Evolutionary conservation across 2,113 vertebrate genomes (phyloP), one percentile per base, ranked within the genome.

Genomic region (Chaenogobius annularis): DNA sequence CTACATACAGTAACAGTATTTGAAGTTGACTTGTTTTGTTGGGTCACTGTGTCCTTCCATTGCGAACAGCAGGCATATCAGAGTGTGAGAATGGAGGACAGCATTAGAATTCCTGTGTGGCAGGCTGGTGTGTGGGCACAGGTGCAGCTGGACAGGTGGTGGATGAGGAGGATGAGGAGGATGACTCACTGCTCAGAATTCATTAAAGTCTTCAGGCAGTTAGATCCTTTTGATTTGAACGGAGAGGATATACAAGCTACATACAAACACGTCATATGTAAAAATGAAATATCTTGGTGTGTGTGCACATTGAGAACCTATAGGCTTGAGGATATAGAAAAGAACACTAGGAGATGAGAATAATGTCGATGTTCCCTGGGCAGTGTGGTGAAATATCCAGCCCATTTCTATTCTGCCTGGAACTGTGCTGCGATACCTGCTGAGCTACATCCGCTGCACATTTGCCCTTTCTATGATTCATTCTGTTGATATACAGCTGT

Each of bases 131-230:
- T 65, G 79, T 74, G 70, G 65, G 79, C 72, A 46, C 79, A 85
- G 77, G 79, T 83, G 79, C 35, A 47, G 62, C 52, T 77, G 71
- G 68, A 78, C 77, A 82, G 79, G 63, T 79, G 58, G 15, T 68
- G 66, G 35, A 47, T 71, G 69, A 48, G 43, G 40, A 52, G 13
- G 35, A 47, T 69, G 69, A 48, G 35, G 40, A 52, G 13, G 50
- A 78, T 58, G 76, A 81, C 43, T 82, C 79, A 80, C 72, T 67
- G 68, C 65, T 64, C 47, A 47, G 64, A 58, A 70, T 80, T 70
- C n/a, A 70, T 54, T 40, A 73, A 52, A 43, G 50, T 52, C 66
- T 52, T 65, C 40, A 68, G 67, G 65, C 69, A 61, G 20, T 68
- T 1, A 10, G 64, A 8, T n/a, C 47, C 13, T 12, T 19, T 63